Evolutionary conservation across 2,888 invertebrate genomes (phyloP), one percentile per base, ranked within the genome.

Genomic region (Hyles lineata): DNA sequence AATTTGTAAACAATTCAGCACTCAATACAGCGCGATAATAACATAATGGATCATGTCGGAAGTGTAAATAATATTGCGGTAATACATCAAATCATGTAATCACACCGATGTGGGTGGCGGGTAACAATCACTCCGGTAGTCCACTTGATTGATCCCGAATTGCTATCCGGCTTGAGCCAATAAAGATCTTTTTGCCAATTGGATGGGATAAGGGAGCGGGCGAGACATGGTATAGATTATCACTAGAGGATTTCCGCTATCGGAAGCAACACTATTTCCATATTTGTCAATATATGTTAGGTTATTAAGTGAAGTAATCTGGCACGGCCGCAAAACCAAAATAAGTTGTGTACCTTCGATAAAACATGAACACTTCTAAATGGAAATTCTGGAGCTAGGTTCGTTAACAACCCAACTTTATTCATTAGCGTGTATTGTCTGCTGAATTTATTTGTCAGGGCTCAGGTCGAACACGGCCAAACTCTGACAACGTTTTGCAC

Each of bases 371-470:
- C 88, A 89, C 87, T 90, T 88, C 86, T 85, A 89, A 92, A 90
- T 90, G 87, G 85, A 87, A 90, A 92, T 92, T 89, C 87, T 87
- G 75, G 89, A 89, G 90, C 89, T 88, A 87, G 88, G 88, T 92
- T 91, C 91, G 92, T 90, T 93, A 93, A 90, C 92, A 92, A 87
- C 88, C 87, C 81, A 94, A 94, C 92, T 93, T 93, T 93, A 93
- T 93, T 93, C 92, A 93, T 94, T 93, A 92, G 87, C 89, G 90
- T 92, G 92, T 90, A 93, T 94, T 93, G 92, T 93, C 91, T 92
- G 87, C 82, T 82, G 86, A 91, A 93, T 91, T 92, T 90, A 92
- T 90, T 90, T 88, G 87, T 87, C 90, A 91, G 90, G 91, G 90
- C 88, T 87, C 90, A 91, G 90, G 91, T 90, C 88, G 86, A 90